Evolutionary conservation across 2,797 vertebrate genomes (phyloP), one percentile per base, ranked within the genome.

Genomic region (Microctenopoma steveboyesi): DNA sequence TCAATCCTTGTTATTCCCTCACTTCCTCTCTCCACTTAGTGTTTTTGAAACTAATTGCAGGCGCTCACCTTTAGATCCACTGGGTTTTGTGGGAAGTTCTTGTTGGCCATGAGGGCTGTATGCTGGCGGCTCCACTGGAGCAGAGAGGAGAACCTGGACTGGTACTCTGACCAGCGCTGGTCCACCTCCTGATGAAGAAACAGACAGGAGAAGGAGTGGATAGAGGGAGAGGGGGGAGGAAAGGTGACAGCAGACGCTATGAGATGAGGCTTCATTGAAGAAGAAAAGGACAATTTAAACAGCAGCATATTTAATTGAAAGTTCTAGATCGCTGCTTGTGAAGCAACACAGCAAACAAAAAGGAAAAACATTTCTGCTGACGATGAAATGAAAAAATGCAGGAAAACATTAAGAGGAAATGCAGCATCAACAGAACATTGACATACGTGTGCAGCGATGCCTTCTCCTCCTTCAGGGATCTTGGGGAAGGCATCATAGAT

Each of bases 401-500:
- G 37, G n/a, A 45, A 28, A 22, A 60, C 15, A 9, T 30, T 9
- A 54, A 52, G 1, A 12, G 12, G 8, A 49, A n/a, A 42, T 16
- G 14, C 0, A 14, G 25, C 10, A 13, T 15, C n/a, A 30, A 9
- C 7, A 7, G 25, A 16, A 50, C 7, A 27, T n/a, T 59, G 50
- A 79, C 95, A 81, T 94, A 98, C 98, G 0, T 97, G 95, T 75
- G 96, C 95, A 2, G 91, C 89, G 89, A 99, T 95, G 88, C 98
- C 98, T 80, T 99, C 97, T 90, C 96, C 96, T 86, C 97, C 97
- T 86, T 99, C 98, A 0, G 98, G 98, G 89, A 99, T 96, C 91
- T 99, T 99, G 65, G 98, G 98, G 89, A 99, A 99, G 91, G 96
- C 97, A 92, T 99, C 98, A 1, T 99, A 99, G 93, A 99, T 98